Percentiles rank a stretch among this genome's conserved stretches.
phyloP scores from a whole-genome alignment of 1,140 invertebrate species.

The Drosophila yakuba region DNA sequence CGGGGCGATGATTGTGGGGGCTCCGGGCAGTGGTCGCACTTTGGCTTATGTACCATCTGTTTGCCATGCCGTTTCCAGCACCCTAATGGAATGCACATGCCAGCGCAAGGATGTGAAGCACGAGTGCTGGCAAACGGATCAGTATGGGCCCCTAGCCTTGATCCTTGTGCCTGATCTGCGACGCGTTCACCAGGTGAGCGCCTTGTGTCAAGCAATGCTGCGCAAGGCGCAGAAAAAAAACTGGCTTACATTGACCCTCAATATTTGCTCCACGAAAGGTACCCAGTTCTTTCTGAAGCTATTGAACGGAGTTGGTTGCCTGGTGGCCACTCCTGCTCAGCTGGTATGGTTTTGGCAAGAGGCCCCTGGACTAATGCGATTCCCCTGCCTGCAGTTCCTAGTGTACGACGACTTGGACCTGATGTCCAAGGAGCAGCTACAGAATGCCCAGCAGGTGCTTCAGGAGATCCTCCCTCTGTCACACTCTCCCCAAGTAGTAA shows the following conservation, averaged over 20 bases:
- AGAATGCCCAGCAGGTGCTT: conserved; percentile 1
- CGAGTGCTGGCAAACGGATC: neutral
- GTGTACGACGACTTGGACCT: conserved; percentile 60
- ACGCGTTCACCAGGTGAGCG: conserved; percentile 29
- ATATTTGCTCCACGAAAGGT: conserved; percentile 17
- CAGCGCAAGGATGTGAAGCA: neutral
- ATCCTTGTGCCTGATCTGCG: conserved; percentile 35
- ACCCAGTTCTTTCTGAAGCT: conserved; percentile 31
- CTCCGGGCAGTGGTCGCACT: conserved; percentile 60
- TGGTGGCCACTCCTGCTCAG: conserved; percentile 56
- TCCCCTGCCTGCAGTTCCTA: conserved; percentile 22
- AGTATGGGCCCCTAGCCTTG: conserved; percentile 21
- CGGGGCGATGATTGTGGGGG: conserved; percentile 55
- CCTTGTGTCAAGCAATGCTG: conserved; percentile 36
- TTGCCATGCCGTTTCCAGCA: conserved; percentile 31
- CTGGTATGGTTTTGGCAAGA: conserved; percentile 28
- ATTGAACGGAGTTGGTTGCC: conserved; percentile 44
- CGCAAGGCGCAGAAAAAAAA: conserved; percentile 9
- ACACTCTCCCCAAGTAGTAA: conserved; percentile 38
- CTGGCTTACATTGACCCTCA: conserved; percentile 19
- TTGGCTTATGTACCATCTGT: conserved; percentile 54
- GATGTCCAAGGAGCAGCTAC: conserved; percentile 22
- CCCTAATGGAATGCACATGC: neutral
- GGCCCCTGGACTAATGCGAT: neutral
- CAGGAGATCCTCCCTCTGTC: neutral